Evolutionary conservation across 64 coral and sea anemone genomes (phyloP).

Genomic region (Pachyseris speciosa): DNA sequence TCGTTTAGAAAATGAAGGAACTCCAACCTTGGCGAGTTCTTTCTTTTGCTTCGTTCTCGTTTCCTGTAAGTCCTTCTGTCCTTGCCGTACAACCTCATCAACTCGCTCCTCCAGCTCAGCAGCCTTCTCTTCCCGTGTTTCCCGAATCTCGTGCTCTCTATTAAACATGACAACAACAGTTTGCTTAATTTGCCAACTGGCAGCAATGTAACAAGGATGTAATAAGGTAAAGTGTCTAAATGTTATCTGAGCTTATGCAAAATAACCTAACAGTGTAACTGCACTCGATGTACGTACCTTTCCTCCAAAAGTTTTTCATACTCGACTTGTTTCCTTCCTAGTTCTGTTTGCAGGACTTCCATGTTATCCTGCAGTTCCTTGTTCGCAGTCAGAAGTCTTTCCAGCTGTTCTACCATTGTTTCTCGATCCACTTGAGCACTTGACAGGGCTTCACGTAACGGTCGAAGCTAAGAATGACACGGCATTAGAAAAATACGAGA

Average conservation of each 20-base stretch:
- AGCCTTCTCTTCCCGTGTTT: conserved; percentile 26
- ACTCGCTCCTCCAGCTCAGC: conserved; percentile 45
- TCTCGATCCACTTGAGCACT: conserved; percentile 63
- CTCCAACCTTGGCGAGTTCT: conserved; percentile 28
- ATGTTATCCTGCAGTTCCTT: conserved; percentile 71
- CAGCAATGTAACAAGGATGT: too few relatives aligned
- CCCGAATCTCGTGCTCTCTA: conserved; percentile 16
- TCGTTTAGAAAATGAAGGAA: background rate
- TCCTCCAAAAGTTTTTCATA: conserved; percentile 76
- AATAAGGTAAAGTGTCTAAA: too few relatives aligned
- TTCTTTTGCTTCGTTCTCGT: conserved; percentile 45
- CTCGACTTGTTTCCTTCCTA: conserved; percentile 67
- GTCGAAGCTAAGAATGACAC: conserved; percentile 46
- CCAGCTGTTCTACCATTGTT: conserved; percentile 75
- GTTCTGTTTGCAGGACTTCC: conserved; percentile 72
- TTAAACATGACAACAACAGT: background rate
- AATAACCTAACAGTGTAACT: too few relatives aligned
- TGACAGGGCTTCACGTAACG: conserved; percentile 75
- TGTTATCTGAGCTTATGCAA: too few relatives aligned
- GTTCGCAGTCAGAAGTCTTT: conserved; percentile 68
- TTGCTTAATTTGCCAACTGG: too few relatives aligned
- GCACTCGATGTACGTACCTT: conserved; percentile 35
- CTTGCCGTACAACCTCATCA: conserved; percentile 5
- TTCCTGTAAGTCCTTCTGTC: conserved; percentile 44
- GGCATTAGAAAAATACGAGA: background rate